A percentile compares a stretch with the other conserved stretches of the same genome.
Evolutionary conservation across 1,140 invertebrate genomes (phyloP).

Genomic region (Patella vulgata): DNA sequence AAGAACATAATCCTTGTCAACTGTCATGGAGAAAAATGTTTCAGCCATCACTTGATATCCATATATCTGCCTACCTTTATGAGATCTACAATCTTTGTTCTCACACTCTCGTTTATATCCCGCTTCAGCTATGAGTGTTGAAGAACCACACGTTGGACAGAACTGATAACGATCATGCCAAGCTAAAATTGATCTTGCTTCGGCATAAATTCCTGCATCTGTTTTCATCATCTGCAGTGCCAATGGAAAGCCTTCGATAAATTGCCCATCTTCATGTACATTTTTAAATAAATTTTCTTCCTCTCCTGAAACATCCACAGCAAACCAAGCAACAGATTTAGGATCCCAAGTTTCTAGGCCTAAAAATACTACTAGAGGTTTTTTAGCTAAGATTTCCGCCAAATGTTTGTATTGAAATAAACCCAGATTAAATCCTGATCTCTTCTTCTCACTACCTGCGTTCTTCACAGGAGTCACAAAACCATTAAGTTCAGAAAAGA

Average conservation of each 20-base stretch:
- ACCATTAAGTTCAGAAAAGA: constrained; percentile 50
- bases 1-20: too few species aligned
- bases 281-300: constrained; percentile 25
- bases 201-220: constrained; percentile 59
- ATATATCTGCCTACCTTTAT: constrained; percentile 60
- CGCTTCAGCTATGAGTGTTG: constrained; percentile 55
- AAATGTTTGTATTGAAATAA: constrained; percentile 45
- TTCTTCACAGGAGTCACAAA: constrained; percentile 21
- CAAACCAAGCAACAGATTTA: constrained; percentile 53
- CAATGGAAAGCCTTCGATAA: constrained; percentile 24
- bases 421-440: constrained; percentile 33
- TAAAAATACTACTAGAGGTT: constrained; percentile 49
- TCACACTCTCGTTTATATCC: constrained; percentile 63
- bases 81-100: constrained; percentile 54
- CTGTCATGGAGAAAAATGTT: too few species aligned
- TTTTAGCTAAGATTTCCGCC: constrained; percentile 28
- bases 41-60: too few species aligned
- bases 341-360: constrained; percentile 46
- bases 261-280: constrained; percentile 31
- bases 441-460: too few species aligned
- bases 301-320: constrained; percentile 46
- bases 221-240: constrained; percentile 45
- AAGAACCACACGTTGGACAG: constrained; percentile 67
- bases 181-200: constrained; percentile 66
- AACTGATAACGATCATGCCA: constrained; percentile 68